A percentile compares a stretch with the other conserved stretches of the same genome.
phyloP scores from a whole-genome alignment of 1,140 invertebrate genomes.

The Cotesia glomerata region DNA sequence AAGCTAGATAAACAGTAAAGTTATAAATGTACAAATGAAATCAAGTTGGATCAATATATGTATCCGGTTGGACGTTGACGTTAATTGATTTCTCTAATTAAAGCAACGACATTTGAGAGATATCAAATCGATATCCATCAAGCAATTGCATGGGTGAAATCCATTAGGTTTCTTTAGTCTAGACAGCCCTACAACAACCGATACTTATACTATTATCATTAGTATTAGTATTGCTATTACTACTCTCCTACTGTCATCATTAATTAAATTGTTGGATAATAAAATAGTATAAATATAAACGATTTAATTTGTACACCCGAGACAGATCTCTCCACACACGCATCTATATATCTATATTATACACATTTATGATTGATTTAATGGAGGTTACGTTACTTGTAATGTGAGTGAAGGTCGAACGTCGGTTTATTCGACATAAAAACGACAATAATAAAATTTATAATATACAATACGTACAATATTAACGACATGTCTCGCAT shows the following conservation, averaged over 20 bases:
- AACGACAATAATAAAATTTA: not conserved
- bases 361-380: constrained; percentile 24
- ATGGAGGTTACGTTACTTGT: constrained; percentile 5
- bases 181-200: no score
- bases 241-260: not conserved
- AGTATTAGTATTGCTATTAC: no score
- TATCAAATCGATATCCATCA: constrained; percentile 18
- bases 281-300: constrained; percentile 10
- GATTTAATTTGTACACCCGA: constrained; percentile 24
- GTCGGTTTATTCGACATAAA: not conserved
- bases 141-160: not conserved
- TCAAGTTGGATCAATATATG: not conserved
- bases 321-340: not conserved
- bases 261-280: constrained; percentile 25
- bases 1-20: no score
- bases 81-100: constrained; percentile 52
- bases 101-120: constrained; percentile 27
- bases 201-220: not conserved
- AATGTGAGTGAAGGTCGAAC: constrained; percentile 17
- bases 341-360: not conserved
- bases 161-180: no score
- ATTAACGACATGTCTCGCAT: not conserved
- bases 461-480: not conserved
- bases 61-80: constrained; percentile 31
- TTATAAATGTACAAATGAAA: not conserved